Base-by-base conservation (phyloP, 2,888 invertebrate species). In the Cryptops parisi region DNA sequence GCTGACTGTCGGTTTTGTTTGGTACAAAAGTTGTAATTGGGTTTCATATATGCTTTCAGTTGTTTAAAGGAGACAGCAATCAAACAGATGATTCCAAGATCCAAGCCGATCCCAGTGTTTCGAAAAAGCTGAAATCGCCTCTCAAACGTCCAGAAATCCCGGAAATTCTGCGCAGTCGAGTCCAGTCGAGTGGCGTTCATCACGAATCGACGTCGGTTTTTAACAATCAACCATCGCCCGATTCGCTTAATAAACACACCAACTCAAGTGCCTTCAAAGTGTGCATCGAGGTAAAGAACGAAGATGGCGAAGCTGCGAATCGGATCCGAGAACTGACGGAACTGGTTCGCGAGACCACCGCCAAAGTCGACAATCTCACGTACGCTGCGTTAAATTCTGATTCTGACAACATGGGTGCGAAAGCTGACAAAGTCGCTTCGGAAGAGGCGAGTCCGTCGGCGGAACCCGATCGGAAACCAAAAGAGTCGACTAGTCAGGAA, bases 131-230 rank as follows among this genome's bases (percentile, higher is more conserved):
- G n/a, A n/a, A n/a, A n/a, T 33, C 33, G 3, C 21, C 53, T 3
- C 27, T 53, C 15, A 49, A 50, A 41, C 23, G 55, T n/a, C 56
- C 56, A 21, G 52, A 54, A 44, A 56, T 56, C 15, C 56, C 56
- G 0, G 54, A 56, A 24, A 48, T 56, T 15, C 50, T 56, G n/a
- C 56, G 54, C 17, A 43, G 33, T n/a, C 39, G 43, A 33, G 9
- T 15, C 15, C 15, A 33, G 6, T 15, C 33, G 6, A 33, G 33
- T 33, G 33, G 33, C 33, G 9, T 33, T 33, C 33, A 33, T 6
- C 6, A 33, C 6, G 9, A 33, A 9, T 33, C 15, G 15, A 9
- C 15, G 33, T 15, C 6, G 15, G 9, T 15, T 9, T 6, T 33
- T 33, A 33, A 33, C 15, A 33, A 33, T 15, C 33, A 33, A 9